A percentile compares a stretch with the other conserved stretches of the same genome.
Evolutionary conservation across 2,888 invertebrate genomes (phyloP).

Genomic region (Neocrepidodera transversa): DNA sequence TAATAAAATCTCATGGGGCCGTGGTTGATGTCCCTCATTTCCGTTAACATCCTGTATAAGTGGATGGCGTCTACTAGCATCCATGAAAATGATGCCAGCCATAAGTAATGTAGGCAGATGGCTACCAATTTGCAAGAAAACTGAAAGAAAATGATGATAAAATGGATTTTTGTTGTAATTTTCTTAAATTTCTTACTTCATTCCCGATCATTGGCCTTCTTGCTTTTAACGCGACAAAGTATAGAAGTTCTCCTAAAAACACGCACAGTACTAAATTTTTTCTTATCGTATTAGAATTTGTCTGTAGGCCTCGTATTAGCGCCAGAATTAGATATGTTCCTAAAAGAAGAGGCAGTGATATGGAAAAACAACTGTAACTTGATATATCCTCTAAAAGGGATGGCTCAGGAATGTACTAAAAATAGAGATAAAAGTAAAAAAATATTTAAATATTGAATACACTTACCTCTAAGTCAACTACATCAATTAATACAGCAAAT

Average conservation of each 20-base stretch:
- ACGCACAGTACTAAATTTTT: slow-evolving; percentile 92
- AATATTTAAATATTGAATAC: too few species aligned
- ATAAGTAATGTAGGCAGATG: slow-evolving; percentile 91
- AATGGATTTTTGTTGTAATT: too few species aligned
- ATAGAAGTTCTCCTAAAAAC: slow-evolving; percentile 84
- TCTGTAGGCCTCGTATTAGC: slow-evolving; percentile 80
- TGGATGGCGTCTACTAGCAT: slow-evolving; percentile 91
- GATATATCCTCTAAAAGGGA: slow-evolving; percentile 85
- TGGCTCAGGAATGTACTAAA: slow-evolving; percentile 83
- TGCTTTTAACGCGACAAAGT: slow-evolving; percentile 86
- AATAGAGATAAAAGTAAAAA: too few species aligned
- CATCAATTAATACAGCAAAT: slow-evolving; percentile 89
- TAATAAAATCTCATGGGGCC: slow-evolving; percentile 93
- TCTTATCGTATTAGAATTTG: slow-evolving; percentile 93
- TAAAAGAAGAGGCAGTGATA: slow-evolving; percentile 82
- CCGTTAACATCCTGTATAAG: slow-evolving; percentile 91
- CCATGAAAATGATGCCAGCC: slow-evolving; percentile 92
- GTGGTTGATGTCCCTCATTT: slow-evolving; percentile 95
- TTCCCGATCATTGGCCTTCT: slow-evolving; percentile 80
- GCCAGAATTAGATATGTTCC: slow-evolving; percentile 82
- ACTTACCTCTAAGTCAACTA: slow-evolving; percentile 83
- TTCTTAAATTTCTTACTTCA: slow-evolving; percentile 65
- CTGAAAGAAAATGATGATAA: slow-evolving; percentile 58
- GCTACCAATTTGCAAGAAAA: slow-evolving; percentile 88
- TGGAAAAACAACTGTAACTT: slow-evolving; percentile 86